Evolutionary conservation across 2,113 vertebrate species (phyloP), one percentile per base, ranked within the genome.

Genomic region (Rhabdomys dilectus): DNA sequence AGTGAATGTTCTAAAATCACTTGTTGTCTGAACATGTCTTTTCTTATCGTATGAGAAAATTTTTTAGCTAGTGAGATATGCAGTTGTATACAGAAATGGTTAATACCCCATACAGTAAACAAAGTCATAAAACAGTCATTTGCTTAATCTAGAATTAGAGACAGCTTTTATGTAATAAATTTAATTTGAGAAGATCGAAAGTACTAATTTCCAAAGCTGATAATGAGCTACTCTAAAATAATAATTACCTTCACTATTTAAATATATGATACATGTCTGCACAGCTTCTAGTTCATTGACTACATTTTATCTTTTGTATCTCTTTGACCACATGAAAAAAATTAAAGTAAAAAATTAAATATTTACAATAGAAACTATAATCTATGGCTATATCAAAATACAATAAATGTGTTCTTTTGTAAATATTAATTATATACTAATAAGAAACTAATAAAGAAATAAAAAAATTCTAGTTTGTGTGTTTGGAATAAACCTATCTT

Each of bases 171-270:
- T 75, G 15, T 84, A 92, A 56, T 58, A 92, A 81, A 66, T 36
- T 81, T 93, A 89, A 84, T 72, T 42, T 91, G 21, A 92, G 66
- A 87, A 95, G 92, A 92, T 58, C 87, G 5, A 87, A 95, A 84
- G 31, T 9, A 87, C 29, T 89, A 70, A 87, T 92, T 97, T 93
- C 16, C 16, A 94, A 95, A 95, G 60, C 15, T 58, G 85, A 96
- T 73, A 91, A 92, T 88, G 51, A 95, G 36, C 21, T 62, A 73
- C 73, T 96, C 34, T 89, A 60, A 94, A 96, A 80, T 96, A 93
- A 81, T 82, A 89, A 96, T 93, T 94, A 60, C 51, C 70, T n/a
- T 36, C 2, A 90, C 76, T 17, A 93, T 82, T 95, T 95, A 94
- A 96, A 81, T 93, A 91, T 51, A 77, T 76, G 29, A 88, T 92